Conservation (phyloP, 2,113 vertebrate genomes). For the Aphyosemion australe region DNA sequence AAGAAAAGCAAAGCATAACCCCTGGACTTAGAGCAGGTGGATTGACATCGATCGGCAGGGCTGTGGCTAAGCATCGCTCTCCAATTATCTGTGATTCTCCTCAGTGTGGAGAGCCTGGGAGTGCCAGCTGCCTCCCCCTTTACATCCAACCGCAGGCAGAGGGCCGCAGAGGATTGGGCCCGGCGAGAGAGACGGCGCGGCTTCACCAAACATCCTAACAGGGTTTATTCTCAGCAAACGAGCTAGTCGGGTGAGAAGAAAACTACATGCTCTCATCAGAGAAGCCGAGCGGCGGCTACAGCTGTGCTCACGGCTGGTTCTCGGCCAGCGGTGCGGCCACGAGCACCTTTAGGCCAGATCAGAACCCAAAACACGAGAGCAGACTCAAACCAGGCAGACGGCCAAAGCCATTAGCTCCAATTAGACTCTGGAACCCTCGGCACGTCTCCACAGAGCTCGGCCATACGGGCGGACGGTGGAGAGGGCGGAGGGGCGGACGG, state of each 20-base stretch:
- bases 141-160: slow-evolving; percentile 42
- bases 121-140: slow-evolving; percentile 70
- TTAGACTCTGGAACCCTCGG: slow-evolving; percentile 55
- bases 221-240: background rate
- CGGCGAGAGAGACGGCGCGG: background rate
- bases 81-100: slow-evolving; percentile 76
- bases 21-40: slow-evolving; percentile 68
- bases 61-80: slow-evolving; percentile 73
- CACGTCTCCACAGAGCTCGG: slow-evolving; percentile 40
- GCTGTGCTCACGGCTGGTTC: slow-evolving; percentile 16
- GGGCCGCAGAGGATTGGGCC: slow-evolving; percentile 17
- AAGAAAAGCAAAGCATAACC: slow-evolving; percentile 77
- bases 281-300: slow-evolving; percentile 1
- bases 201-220: slow-evolving; percentile 7
- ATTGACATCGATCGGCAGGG: slow-evolving; percentile 73
- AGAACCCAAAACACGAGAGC: slow-evolving; percentile 18
- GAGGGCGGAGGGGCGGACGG: slow-evolving; percentile 14
- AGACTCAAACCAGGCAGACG: slow-evolving; percentile 58
- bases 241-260: background rate
- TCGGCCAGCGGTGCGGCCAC: slow-evolving; percentile 53
- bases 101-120: slow-evolving; percentile 58
- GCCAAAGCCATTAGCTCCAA: slow-evolving; percentile 62
- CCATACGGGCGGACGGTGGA: slow-evolving; percentile 35
- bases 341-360: slow-evolving; percentile 64
- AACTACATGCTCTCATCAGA: background rate